Evolutionary conservation across 2,888 invertebrate species (phyloP).

Genomic region (Rhingia campestris): DNA sequence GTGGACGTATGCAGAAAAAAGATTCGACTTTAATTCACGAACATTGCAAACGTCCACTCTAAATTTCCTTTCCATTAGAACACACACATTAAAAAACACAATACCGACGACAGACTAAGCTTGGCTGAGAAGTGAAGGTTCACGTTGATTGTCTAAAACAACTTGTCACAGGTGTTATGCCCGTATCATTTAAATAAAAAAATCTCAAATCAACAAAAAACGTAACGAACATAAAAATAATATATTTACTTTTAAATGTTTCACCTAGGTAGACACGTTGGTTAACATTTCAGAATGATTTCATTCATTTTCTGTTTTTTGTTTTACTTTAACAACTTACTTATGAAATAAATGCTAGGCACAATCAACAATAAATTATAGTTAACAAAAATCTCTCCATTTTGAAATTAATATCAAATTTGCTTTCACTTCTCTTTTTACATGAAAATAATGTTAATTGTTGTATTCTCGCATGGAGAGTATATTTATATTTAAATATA

Average conservation of each 20-base stretch:
- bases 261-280: constrained; percentile 42
- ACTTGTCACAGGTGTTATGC: too few species aligned
- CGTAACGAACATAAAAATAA: constrained; percentile 56
- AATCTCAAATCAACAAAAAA: constrained; percentile 21
- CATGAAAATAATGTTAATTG: background rate
- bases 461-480: constrained; percentile 17
- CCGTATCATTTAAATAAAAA: too few species aligned
- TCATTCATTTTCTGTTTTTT: constrained; percentile 26
- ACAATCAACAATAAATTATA: constrained; percentile 64
- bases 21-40: too few species aligned
- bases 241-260: constrained; percentile 58
- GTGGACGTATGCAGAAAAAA: too few species aligned
- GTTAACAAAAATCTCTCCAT: constrained; percentile 39
- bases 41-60: too few species aligned
- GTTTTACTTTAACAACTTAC: constrained; percentile 42
- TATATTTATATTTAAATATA: constrained; percentile 10
- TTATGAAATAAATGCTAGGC: constrained; percentile 70
- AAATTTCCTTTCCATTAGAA: too few species aligned
- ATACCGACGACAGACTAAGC: too few species aligned
- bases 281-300: constrained; percentile 38
- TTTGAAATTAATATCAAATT: constrained; percentile 24
- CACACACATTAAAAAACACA: too few species aligned
- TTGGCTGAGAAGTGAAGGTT: too few species aligned
- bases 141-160: too few species aligned
- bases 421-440: background rate